Conservation (phyloP, 2,797 vertebrate genomes). For the Garrulus glandarius region DNA sequence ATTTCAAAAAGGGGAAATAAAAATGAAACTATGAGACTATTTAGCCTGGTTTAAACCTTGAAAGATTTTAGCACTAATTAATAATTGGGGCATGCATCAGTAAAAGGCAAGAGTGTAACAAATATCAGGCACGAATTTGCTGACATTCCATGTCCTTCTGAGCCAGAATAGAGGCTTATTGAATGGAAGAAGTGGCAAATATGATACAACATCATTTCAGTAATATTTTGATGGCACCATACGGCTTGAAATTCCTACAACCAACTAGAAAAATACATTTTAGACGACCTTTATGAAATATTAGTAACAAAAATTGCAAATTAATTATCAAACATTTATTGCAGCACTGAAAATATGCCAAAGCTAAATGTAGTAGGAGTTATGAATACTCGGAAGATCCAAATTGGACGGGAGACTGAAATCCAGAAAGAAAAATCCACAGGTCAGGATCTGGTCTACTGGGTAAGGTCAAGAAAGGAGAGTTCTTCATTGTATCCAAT, state of each 20-base stretch:
- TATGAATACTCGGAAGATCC: neutral
- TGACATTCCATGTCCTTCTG: neutral
- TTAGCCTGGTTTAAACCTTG: neutral
- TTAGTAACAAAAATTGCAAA: neutral
- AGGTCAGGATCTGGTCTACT: neutral
- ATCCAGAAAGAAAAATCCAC: neutral
- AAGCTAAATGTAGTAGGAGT: neutral
- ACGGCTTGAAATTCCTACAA: neutral
- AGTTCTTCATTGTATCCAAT: neutral
- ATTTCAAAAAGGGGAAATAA: neutral
- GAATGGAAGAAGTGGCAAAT: neutral
- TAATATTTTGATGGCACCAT: neutral
- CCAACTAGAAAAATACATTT: neutral
- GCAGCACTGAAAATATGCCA: neutral
- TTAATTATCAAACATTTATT: neutral
- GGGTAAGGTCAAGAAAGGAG: neutral
- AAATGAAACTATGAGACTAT: neutral
- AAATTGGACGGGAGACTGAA: neutral
- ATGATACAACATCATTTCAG: neutral
- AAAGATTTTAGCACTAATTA: neutral
- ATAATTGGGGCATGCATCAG: neutral
- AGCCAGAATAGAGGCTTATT: neutral
- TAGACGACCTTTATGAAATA: neutral
- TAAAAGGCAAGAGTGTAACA: neutral
- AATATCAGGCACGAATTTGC: neutral